These are phyloP conservation scores for Polyommatus iphigenia DNA, from an alignment of 2,888 invertebrate genomes.

Conservation along the genomic window DNA sequence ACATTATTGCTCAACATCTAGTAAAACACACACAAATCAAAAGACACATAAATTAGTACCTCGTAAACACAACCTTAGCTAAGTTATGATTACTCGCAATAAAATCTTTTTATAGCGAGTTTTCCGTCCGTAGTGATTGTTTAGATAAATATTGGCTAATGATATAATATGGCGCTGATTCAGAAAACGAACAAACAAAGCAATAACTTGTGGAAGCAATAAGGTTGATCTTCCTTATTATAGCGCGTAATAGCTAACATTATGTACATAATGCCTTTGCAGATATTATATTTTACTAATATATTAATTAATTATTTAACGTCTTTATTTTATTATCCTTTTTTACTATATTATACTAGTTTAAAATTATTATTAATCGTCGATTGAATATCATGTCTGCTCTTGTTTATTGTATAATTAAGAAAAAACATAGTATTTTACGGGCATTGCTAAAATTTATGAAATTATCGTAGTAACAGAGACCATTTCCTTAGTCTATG, in stretches of 20 bases:
- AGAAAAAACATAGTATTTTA: too few relatives aligned
- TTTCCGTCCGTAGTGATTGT: not conserved
- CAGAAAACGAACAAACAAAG: not conserved
- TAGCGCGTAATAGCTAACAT: not conserved
- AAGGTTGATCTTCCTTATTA: constrained; percentile 1
- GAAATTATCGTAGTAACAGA: too few relatives aligned
- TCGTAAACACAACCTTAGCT: not conserved
- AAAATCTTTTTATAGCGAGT: not conserved
- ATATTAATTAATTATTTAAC: not conserved
- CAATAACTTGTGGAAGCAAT: not conserved
- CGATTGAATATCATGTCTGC: too few relatives aligned
- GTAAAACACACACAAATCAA: too few relatives aligned
- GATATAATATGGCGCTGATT: constrained; percentile 4
- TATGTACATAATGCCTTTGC: not conserved
- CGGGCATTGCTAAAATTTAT: too few relatives aligned
- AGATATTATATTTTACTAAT: not conserved
- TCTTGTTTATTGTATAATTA: not conserved
- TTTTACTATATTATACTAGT: too few relatives aligned
- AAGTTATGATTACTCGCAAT: too few relatives aligned
- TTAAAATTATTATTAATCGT: too few relatives aligned
- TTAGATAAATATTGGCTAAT: not conserved
- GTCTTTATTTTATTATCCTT: not conserved
- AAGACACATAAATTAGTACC: not conserved
- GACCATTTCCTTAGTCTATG: too few relatives aligned
- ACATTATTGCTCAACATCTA: too few relatives aligned